These are phyloP conservation scores for Gerris buenoi DNA, from an alignment of 1,140 invertebrate species.

Conservation along the genomic window DNA sequence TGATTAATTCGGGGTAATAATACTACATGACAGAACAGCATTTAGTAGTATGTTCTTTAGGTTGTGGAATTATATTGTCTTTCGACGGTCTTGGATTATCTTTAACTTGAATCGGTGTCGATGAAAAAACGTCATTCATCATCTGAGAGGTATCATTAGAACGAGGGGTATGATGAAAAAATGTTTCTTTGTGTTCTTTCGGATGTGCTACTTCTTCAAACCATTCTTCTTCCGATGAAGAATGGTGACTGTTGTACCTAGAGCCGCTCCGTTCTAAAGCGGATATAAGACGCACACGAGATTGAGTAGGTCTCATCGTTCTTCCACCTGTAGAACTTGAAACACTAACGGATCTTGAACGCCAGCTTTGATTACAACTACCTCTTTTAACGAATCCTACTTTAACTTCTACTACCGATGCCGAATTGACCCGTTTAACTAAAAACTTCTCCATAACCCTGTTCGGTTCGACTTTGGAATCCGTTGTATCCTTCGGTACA, in stretches of 20 bases:
- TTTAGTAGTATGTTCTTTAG: too few species aligned
- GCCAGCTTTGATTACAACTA: conserved; percentile 18
- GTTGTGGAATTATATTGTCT: too few species aligned
- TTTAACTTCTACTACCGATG: conserved; percentile 20
- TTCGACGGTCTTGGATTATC: too few species aligned
- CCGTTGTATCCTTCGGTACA: conserved; percentile 1
- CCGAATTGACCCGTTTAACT: conserved; percentile 21
- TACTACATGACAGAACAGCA: too few species aligned
- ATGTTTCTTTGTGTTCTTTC: not conserved
- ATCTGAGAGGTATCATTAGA: too few species aligned
- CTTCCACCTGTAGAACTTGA: conserved; percentile 7
- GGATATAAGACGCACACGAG: conserved; percentile 22
- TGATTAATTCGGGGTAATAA: too few species aligned
- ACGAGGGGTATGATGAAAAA: too few species aligned
- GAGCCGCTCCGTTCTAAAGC: conserved; percentile 19
- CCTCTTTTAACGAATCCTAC: conserved; percentile 15
- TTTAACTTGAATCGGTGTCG: too few species aligned
- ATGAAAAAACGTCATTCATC: too few species aligned
- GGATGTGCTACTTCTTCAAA: conserved; percentile 25
- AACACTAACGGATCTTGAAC: conserved; percentile 18
- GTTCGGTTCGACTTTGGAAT: not conserved
- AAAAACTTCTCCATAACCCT: conserved; percentile 15
- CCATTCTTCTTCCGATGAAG: conserved; percentile 30
- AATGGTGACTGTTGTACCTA: conserved; percentile 27
- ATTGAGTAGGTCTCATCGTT: conserved; percentile 2